Base-by-base conservation (phyloP, 2,888 invertebrate genomes). In the Orthosia gothica region DNA sequence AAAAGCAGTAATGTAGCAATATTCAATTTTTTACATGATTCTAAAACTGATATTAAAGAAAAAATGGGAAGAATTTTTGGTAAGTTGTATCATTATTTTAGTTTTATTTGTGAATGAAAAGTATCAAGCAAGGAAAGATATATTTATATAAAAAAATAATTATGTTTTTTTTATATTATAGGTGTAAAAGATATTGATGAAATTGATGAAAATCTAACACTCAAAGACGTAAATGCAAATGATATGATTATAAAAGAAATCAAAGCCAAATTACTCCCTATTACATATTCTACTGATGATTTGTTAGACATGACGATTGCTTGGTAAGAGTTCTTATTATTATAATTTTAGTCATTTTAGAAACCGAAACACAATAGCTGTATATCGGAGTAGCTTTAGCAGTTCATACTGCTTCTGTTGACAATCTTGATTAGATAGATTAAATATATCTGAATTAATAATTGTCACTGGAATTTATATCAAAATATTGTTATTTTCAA, bases 1-100 rank as follows among this genome's bases (percentile, higher is more conserved):
- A 91, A 91, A 66, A 83, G 90, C 67, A 86, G 84, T 59, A 91
- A 88, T 74, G 88, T 90, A 63, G 18, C 86, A 9, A 86, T 89
- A 0, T 89, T 85, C 68, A 87, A 91, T 82, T 66, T 64, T 15
- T 2, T 12, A 13, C 20, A 49, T 2, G 16, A 16, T 7, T 5
- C 18, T 5, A 12, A 2, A 13, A 18, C 2, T 0, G 45, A 18
- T 23, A 0, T 45, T 11, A 2, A 3, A 87, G 49, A 87, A 40
- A 88, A 87, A 68, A 69, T 88, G 15, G 76, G 80, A 26, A 78
- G 76, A 70, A 85, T 90, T 57, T 70, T 89, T 20, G 89, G 87
- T 88, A 16, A 50, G 50, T n/a, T 52, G 1, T 2, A 3, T 52
- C 2, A 52, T n/a, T n/a, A n/a, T 9, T 52, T 52, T n/a, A 49